Evolutionary conservation across 1,140 invertebrate species (phyloP), one percentile per base, ranked within the genome.

Genomic region (Rhyacophila brunnea): DNA sequence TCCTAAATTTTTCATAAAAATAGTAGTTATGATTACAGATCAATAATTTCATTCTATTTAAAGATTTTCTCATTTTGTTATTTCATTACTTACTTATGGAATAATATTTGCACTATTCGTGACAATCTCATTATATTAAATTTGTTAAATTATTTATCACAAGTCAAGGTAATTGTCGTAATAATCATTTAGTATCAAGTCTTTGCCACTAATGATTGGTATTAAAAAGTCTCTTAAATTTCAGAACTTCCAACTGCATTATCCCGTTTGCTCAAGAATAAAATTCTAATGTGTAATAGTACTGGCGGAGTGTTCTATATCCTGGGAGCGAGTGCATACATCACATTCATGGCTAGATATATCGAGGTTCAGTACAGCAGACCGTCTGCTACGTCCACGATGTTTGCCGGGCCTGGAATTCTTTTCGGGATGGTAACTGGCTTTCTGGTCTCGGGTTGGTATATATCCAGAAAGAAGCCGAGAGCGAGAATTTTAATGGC

Each of bases 261-360:
- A 42, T 81, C 79, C 67, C 72, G 83, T 55, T 62, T 90, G 18
- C 46, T 88, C 11, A 79, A 72, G 6, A 86, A 86, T 54, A 82
- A 81, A 70, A 65, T 86, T 20, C 67, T 86, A 2, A 77, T 84
- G 40, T 76, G 75, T 14, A 86, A 85, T 62, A 84, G 82, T 35
- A 68, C 78, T 0, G 80, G 82, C 45, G 81, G 68, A 0, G 78
- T 85, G 4, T 85, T 85, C 60, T 84, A 84, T 53, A 77, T 88
- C 10, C 73, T 89, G 40, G 86, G 87, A 4, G 80, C 83, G 5
- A 79, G 83, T 5, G 85, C 85, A 0, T 88, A 87, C 52, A 83
- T 86, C 61, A 88, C 85, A 1, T 89, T 83, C 65, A 72, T 87
- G 62, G 83, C 85, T 5, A 88, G 88, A 66, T 89, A 89, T 65